phyloP scores from a whole-genome alignment of 2,888 invertebrate genomes.

The Cephalotes varians region DNA sequence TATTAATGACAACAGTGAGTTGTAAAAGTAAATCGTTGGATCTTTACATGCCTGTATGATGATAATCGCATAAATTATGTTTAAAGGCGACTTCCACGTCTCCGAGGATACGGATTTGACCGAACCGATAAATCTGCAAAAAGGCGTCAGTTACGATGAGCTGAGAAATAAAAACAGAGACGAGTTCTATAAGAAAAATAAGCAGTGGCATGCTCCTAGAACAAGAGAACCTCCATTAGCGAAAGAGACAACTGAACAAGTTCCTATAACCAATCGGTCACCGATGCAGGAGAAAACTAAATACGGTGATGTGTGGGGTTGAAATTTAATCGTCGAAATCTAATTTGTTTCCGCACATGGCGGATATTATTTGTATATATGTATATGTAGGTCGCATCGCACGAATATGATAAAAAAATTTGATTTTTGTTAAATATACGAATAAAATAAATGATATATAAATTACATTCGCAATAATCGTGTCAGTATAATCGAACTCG shows the following conservation, averaged over 20 bases:
- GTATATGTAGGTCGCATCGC: not conserved
- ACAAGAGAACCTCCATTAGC: not conserved
- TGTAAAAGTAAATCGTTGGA: not conserved
- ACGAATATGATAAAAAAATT: not conserved
- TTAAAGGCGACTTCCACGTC: not conserved
- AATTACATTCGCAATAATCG: not conserved
- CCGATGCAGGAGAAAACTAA: constrained; percentile 24
- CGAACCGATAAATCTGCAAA: constrained; percentile 16
- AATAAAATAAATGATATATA: constrained; percentile 17
- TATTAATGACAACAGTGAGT: constrained; percentile 35
- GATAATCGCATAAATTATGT: not conserved
- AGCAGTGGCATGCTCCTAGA: not conserved
- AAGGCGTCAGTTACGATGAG: constrained; percentile 56
- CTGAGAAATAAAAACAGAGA: constrained; percentile 54
- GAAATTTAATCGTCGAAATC: not conserved
- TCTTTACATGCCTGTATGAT: not conserved
- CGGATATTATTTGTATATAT: not conserved
- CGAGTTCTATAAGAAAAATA: not conserved
- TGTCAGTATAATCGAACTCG: not conserved
- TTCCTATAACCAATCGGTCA: not conserved
- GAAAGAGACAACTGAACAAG: not conserved
- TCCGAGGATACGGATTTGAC: constrained; percentile 23
- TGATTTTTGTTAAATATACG: not conserved
- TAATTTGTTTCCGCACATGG: not conserved
- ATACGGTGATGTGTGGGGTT: constrained; percentile 55